These are phyloP conservation scores for Lynx canadensis DNA, from an alignment of 2,113 vertebrate genomes.

Conservation along the genomic window DNA sequence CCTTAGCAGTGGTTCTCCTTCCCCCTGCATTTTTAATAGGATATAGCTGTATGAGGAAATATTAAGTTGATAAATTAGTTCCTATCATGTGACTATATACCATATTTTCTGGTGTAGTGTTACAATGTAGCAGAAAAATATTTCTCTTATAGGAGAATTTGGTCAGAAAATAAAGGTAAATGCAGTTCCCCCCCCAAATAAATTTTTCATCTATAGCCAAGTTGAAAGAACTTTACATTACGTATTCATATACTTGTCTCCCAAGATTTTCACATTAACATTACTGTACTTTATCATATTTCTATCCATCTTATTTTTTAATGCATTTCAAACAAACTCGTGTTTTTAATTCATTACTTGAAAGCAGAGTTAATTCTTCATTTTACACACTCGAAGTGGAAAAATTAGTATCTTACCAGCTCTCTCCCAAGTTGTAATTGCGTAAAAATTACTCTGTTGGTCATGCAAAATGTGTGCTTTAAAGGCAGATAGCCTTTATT, in stretches of 20 bases:
- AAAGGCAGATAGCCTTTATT: background rate
- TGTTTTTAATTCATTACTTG: conserved; percentile 43
- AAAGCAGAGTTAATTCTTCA: conserved; percentile 27
- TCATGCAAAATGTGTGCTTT: conserved; percentile 34
- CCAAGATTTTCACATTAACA: background rate
- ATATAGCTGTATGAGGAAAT: background rate
- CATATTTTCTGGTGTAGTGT: background rate
- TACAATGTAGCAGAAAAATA: background rate
- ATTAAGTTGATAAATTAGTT: background rate
- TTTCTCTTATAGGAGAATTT: background rate
- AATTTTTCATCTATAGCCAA: background rate
- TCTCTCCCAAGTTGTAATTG: conserved; percentile 22
- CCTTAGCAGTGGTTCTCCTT: background rate
- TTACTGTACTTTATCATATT: background rate
- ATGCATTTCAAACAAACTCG: conserved; percentile 36
- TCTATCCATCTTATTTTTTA: background rate
- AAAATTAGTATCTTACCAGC: background rate
- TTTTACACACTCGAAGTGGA: background rate
- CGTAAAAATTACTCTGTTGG: conserved; percentile 34
- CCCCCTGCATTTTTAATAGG: background rate
- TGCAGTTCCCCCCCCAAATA: background rate
- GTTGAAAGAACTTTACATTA: background rate
- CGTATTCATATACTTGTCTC: background rate
- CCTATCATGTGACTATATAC: background rate
- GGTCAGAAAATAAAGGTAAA: background rate